phyloP scores from a whole-genome alignment of 2,888 invertebrate genomes.

The Dyspetes luteomarginatus region DNA sequence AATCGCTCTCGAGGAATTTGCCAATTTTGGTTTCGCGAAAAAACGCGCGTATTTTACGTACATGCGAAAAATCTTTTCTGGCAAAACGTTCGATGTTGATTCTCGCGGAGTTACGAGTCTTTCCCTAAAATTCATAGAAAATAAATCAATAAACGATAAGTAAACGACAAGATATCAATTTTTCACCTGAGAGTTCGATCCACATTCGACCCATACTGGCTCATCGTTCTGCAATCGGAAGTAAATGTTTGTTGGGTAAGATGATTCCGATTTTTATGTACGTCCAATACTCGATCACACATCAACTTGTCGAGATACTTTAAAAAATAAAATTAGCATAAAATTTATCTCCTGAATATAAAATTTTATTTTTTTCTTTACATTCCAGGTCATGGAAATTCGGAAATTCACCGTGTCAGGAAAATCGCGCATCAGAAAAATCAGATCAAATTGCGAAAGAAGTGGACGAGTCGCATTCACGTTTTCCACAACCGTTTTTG shows the following conservation, averaged over 20 bases:
- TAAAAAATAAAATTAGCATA: neutral
- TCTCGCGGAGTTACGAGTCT: slow-evolving; percentile 86
- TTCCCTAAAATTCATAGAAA: slow-evolving; percentile 82
- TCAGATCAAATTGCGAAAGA: slow-evolving; percentile 94
- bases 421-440: slow-evolving; percentile 93
- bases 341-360: neutral
- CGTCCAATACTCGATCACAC: slow-evolving; percentile 39
- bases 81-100: slow-evolving; percentile 89
- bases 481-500: slow-evolving; percentile 94
- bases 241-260: neutral
- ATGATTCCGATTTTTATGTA: neutral
- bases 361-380: neutral
- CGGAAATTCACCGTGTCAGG: slow-evolving; percentile 88
- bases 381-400: neutral
- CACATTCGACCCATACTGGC: neutral
- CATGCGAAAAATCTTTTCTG: slow-evolving; percentile 90
- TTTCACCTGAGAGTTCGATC: slow-evolving; percentile 23
- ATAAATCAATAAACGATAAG: neutral
- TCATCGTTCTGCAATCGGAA: neutral
- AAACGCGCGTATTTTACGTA: slow-evolving; percentile 94
- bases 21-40: slow-evolving; percentile 91
- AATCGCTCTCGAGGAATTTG: slow-evolving; percentile 86
- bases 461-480: slow-evolving; percentile 91
- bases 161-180: neutral
- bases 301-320: slow-evolving; percentile 52